Conservation (phyloP, 2,888 invertebrate genomes). For the Drosophila mimetica region DNA sequence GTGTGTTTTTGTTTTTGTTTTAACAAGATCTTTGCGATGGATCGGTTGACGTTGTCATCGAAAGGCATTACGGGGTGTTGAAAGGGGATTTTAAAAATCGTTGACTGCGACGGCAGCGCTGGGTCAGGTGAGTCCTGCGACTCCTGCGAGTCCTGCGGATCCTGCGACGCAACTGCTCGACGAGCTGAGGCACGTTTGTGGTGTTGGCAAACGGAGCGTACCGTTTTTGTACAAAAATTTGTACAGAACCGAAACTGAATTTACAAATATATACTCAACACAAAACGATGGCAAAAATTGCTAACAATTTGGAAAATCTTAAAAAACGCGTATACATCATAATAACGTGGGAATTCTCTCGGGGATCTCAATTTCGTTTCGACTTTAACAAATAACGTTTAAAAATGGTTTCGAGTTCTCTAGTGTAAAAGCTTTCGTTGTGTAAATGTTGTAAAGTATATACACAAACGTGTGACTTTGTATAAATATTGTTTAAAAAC, state of each 20-base stretch:
- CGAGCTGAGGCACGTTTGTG: slow-evolving; percentile 81
- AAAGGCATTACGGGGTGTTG: slow-evolving; percentile 41
- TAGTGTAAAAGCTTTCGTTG: slow-evolving; percentile 50
- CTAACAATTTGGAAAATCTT: slow-evolving; percentile 44
- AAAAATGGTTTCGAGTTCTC: slow-evolving; percentile 29
- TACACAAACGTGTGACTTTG: slow-evolving; percentile 40
- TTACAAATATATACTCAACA: slow-evolving; percentile 43
- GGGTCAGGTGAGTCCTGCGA: slow-evolving; percentile 21
- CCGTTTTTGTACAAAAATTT: slow-evolving; percentile 74
- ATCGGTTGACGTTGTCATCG: slow-evolving; percentile 27
- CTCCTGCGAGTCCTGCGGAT: slow-evolving; percentile 20
- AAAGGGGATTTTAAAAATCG: slow-evolving; percentile 76
- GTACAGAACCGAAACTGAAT: slow-evolving; percentile 67
- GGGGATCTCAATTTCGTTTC: not conserved
- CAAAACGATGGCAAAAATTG: slow-evolving; percentile 37
- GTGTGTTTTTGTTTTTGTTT: slow-evolving; percentile 37
- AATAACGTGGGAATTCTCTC: slow-evolving; percentile 29
- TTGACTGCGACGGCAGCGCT: slow-evolving; percentile 71
- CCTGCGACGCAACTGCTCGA: slow-evolving; percentile 57
- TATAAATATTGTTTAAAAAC: slow-evolving; percentile 42
- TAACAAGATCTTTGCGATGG: slow-evolving; percentile 24
- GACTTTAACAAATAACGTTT: slow-evolving; percentile 52
- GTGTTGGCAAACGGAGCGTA: slow-evolving; percentile 67
- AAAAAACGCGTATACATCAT: slow-evolving; percentile 50
- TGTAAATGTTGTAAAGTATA: slow-evolving; percentile 55